Evolutionary conservation across 1,140 invertebrate species (phyloP), one percentile per base, ranked within the genome.

Genomic region (Lasioglossum albipes): DNA sequence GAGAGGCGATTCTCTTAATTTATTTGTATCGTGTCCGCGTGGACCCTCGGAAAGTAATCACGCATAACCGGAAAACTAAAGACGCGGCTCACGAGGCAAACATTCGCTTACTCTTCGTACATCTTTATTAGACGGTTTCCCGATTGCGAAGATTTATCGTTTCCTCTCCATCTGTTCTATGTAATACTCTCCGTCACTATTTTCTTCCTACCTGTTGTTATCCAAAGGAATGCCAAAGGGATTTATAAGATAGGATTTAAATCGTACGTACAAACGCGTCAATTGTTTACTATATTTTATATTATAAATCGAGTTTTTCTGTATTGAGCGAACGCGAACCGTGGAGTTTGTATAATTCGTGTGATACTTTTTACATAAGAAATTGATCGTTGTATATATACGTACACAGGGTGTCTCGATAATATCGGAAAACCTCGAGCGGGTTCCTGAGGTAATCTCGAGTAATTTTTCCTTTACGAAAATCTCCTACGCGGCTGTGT

Each of bases 201-300:
- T 42, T 54, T 59, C 18, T 61, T 62, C 31, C 22, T 45, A 22
- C 18, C 20, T 41, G 52, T 72, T 36, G 41, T 73, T 83, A 49
- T 83, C 72, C 81, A 85, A 86, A 85, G 81, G 61, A 71, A 74
- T 65, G 67, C 84, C 85, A 86, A 86, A 86, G 84, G 76, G 16
- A 66, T 52, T 65, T 81, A 75, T 82, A 52, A 49, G 49, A 79
- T 79, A 79, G 22, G 64, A 49, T 27, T 64, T 71, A 41, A 42
- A 18, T 71, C 70, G 49, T 67, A 66, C 27, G 71, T 79, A 79
- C 71, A 74, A 79, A 67, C 66, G 31, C 49, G 61, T 79, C 77
- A 73, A 66, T 74, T 79, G 27, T 79, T 59, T 79, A 45, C 27
- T 66, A 79, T 66, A 59, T 49, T 61, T 59, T 61, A 49, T 68